Base-by-base conservation (phyloP, 2,888 invertebrate genomes). In the Sminthurinus aureus region DNA sequence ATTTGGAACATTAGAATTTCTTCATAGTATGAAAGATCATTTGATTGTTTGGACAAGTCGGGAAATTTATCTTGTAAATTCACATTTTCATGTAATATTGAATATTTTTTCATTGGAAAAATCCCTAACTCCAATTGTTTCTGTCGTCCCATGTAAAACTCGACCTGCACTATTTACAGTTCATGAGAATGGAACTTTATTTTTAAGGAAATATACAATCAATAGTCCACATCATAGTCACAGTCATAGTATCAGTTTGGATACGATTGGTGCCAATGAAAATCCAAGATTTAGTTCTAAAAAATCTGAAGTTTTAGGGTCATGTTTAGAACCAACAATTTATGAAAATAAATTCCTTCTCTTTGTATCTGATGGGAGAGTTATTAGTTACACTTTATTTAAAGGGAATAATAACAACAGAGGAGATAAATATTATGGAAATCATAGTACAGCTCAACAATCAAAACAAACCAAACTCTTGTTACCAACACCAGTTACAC, bases 341-440 rank as follows among this genome's bases (percentile, higher is more conserved):
- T 83, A 84, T 64, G 88, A 88, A 79, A 85, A 85, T 76, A 22
- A 84, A 38, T 26, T 87, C 12, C n/a, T 87, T 9, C 20, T 87
- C 8, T 88, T 87, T 83, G 84, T 88, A 20, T 85, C 85, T 64
- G 88, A 88, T 84, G 88, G 88, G 51, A 71, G 88, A 76, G 87
- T 87, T 18, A 69, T 88, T 0, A 85, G 85, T 50, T 88, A 87
- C 67, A 85, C 86, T 13, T 74, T 88, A 71, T 8, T 22, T 22
- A 20, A 20, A 13, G 20, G 20, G 12, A 71, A 22, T 8, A 9
- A 22, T 18, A 50, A 81, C 85, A 24, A 77, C 79, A 58, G 85
- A 82, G 26, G 77, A 84, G 22, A 73, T 50, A 58, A 80, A 82
- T 8, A 82, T 11, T 20, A 22, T 13, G 24, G 24, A 6, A 22